Evolutionary conservation across 2,113 vertebrate genomes (phyloP), one percentile per base, ranked within the genome.

Genomic region (Hyaena hyaena): DNA sequence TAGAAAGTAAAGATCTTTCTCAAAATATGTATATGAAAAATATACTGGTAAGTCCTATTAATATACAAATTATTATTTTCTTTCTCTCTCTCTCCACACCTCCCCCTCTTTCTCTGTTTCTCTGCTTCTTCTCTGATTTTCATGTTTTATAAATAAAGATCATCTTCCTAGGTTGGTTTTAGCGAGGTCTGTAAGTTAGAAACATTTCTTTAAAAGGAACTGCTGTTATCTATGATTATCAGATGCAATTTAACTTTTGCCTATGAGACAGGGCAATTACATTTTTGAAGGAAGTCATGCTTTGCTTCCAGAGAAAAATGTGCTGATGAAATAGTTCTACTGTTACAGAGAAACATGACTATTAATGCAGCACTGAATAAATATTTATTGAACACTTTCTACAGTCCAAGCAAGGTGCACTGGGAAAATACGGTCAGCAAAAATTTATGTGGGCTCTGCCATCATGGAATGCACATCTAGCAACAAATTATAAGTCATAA

Each of bases 1-100:
- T 86, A 88, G 66, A 74, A 66, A 88, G 65, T 43, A 95, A 84
- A 95, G 39, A 39, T 0, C 90, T 96, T 83, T 96, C 33, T 77
- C 26, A 90, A 84, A 88, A 81, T 26, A 48, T 28, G 0, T 33
- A 0, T 23, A 53, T 93, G 31, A 89, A 92, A 82, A 93, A 90
- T 61, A 2, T 48, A 74, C 69, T 93, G n/a, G 12, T 79, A 89
- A 79, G 53, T 63, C 43, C 50, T 79, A 31, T 58, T 69, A 88
- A 66, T 91, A 83, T 77, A 39, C 66, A 85, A 83, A 73, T 82
- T 76, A 17, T 39, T 81, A 50, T 79, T 11, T 80, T 31, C 5
- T 45, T 35, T 88, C 17, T 39, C 66, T 82, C 5, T 63, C 3
- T 66, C 58, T 16, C n/a, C 53, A 43, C 17, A 3, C n/a, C 4